A percentile compares a stretch with the other conserved stretches of the same genome.
These are phyloP conservation scores for Elephas maximus DNA, from an alignment of 2,113 vertebrate genomes.

Conservation along the genomic window DNA sequence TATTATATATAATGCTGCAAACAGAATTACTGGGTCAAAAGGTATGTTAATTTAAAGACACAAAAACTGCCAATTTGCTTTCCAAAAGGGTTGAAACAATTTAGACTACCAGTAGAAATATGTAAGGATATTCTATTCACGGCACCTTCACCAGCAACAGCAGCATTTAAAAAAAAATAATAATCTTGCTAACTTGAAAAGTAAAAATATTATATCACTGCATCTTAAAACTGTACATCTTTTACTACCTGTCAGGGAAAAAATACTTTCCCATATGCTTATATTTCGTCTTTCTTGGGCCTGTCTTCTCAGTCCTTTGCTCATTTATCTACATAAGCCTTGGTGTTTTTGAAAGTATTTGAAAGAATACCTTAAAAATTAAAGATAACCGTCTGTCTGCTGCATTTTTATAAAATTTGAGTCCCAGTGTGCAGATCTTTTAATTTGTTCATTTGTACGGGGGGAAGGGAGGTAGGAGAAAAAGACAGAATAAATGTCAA, in stretches of 20 bases:
- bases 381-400: not conserved
- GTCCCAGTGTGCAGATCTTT: not conserved
- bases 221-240: not conserved
- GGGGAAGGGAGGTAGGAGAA: not conserved
- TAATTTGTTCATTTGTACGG: not conserved
- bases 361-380: slow-evolving; percentile 18
- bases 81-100: not conserved
- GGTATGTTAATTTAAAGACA: slow-evolving; percentile 40
- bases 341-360: slow-evolving; percentile 34
- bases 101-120: slow-evolving; percentile 1
- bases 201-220: not conserved
- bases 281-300: slow-evolving; percentile 12
- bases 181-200: slow-evolving; percentile 31
- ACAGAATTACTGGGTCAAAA: slow-evolving; percentile 29
- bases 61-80: not conserved
- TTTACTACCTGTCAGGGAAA: slow-evolving; percentile 28
- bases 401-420: slow-evolving; percentile 23
- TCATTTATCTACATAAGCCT: not conserved
- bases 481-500: slow-evolving; percentile 35
- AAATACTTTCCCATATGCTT: slow-evolving; percentile 2
- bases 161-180: not conserved
- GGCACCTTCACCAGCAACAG: not conserved
- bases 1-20: slow-evolving; percentile 27
- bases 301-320: not conserved
- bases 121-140: not conserved